Conservation (phyloP, 2,888 invertebrate genomes). For the Pollenia labialis region DNA sequence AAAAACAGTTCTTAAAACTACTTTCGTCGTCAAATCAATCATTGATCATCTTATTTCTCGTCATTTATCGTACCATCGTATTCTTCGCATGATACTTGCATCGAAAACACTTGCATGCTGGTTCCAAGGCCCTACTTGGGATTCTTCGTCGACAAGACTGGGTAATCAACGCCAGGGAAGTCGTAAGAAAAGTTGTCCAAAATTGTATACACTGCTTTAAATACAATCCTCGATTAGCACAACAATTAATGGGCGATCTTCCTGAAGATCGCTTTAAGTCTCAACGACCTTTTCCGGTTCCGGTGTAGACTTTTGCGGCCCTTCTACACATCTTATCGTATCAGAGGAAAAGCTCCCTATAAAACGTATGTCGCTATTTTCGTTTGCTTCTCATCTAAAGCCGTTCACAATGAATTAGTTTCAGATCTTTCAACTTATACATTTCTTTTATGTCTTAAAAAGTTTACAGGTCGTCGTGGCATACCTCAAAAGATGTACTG, state of each 20-base stretch:
- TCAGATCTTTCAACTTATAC: conserved; percentile 71
- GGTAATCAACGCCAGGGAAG: conserved; percentile 47
- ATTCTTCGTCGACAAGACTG: conserved; percentile 67
- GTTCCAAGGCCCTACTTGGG: conserved; percentile 59
- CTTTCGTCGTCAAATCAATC: conserved; percentile 8
- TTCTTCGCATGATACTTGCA: conserved; percentile 54
- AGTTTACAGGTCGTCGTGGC: conserved; percentile 60
- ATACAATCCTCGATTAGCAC: conserved; percentile 58
- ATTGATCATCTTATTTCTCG: conserved; percentile 24
- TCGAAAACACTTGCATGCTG: conserved; percentile 58
- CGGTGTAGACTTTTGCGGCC: conserved; percentile 46
- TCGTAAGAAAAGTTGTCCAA: conserved; percentile 57
- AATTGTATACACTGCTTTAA: conserved; percentile 66
- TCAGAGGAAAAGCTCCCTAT: conserved; percentile 29
- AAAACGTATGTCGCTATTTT: conserved; percentile 44
- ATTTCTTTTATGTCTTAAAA: conserved; percentile 70
- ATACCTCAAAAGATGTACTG: conserved; percentile 33
- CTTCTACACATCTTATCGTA: conserved; percentile 21
- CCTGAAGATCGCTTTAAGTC: conserved; percentile 58
- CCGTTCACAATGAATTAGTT: conserved; percentile 71
- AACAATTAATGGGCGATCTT: conserved; percentile 70
- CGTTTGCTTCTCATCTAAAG: conserved; percentile 70
- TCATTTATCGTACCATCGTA: conserved; percentile 41
- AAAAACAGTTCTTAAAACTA: conserved; percentile 15
- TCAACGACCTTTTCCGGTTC: conserved; percentile 48